phyloP scores from a whole-genome alignment of 2,888 invertebrate species.

The Drosophila siamana region DNA sequence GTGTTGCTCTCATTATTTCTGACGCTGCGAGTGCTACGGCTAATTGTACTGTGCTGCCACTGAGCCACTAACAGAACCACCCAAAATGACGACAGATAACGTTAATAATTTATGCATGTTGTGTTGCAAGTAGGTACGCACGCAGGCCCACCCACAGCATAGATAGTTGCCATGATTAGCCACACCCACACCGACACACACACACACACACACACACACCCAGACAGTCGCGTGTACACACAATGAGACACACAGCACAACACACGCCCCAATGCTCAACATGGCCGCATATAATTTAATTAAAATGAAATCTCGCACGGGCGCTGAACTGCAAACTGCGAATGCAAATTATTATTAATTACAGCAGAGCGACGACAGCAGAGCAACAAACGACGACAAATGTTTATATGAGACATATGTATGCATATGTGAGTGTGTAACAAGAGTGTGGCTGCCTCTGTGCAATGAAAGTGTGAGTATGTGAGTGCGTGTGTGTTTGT shows the following conservation, averaged over 20 bases:
- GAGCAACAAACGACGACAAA: conserved; percentile 63
- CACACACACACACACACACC: conserved; percentile 13
- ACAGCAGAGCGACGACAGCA: conserved; percentile 65
- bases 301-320: conserved; percentile 79
- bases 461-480: neutral
- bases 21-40: neutral
- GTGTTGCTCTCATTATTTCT: conserved; percentile 28
- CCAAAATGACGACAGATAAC: conserved; percentile 61
- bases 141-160: conserved; percentile 14
- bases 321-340: conserved; percentile 79
- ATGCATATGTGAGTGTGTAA: conserved; percentile 6
- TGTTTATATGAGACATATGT: conserved; percentile 61
- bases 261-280: conserved; percentile 37
- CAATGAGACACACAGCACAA: neutral
- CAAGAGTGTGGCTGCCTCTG: neutral
- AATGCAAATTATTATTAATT: conserved; percentile 81
- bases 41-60: conserved; percentile 27
- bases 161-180: conserved; percentile 50
- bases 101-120: conserved; percentile 74
- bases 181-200: conserved; percentile 41
- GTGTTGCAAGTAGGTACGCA: conserved; percentile 47
- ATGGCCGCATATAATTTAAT: conserved; percentile 75
- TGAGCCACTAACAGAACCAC: conserved; percentile 42
- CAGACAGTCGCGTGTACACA: neutral
- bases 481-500: conserved; percentile 11